Base-by-base conservation (phyloP, 2,888 invertebrate genomes). In the Caenorhabditis panamensis region DNA sequence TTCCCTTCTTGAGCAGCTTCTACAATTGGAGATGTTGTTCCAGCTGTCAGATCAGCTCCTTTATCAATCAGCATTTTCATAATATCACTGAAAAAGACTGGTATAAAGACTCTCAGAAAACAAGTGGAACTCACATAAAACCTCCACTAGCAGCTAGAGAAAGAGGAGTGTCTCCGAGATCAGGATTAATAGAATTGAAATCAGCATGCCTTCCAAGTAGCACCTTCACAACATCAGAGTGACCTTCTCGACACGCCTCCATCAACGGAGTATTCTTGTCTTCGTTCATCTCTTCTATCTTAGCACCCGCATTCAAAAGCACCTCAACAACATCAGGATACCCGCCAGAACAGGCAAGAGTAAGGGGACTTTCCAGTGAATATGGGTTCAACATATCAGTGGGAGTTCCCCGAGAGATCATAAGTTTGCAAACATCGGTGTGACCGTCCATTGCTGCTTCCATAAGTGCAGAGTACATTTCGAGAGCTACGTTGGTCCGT, bases 371-470 rank as follows among this genome's bases (percentile, higher is more conserved):
- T 93, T 99, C 99, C 93, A 98, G 98, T 92, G 97, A 97, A 92
- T 98, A 98, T 62, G 97, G 96, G 47, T 51, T 63, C 28, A n/a
- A 11, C 96, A 99, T 97, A 93, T 99, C 99, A 73, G 96, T 96
- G 93, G 97, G 97, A 66, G 98, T 98, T 82, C 98, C 98, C 26
- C 96, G 96, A 92, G 98, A 97, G 20, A 99, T 93, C 84, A 99
- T 93, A 83, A 98, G 93, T 87, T 75, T 51, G 2, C 88, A 88
- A 13, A 86, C 98, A 92, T 98, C 97, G 0, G 97, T 96, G 91
- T 99, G 98, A 0, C 99, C 98, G 92, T 99, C 98, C 98, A 99
- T 99, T 79, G 97, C 96, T 66, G 98, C 98, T 92, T 99, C 98
- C 97, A 99, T 98, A 54, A 99, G 93, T 54, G 98, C 98, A 28